Evolutionary conservation across 1,140 invertebrate species (phyloP).

Genomic region (Cardiocondyla obscurior): DNA sequence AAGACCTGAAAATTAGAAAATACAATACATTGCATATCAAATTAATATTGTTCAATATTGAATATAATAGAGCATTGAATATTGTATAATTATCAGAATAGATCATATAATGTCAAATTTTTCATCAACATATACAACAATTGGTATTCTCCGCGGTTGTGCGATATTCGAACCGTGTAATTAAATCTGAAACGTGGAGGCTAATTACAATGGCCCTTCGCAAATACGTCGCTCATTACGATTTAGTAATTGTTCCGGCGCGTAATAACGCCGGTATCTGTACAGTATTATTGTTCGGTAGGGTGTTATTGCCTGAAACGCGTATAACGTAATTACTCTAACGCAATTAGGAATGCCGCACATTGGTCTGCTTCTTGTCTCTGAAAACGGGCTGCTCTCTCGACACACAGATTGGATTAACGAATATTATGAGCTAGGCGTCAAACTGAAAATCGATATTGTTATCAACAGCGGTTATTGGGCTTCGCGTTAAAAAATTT

Average conservation of each 20-base stretch:
- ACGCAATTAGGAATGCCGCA: slow-evolving; percentile 67
- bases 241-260: slow-evolving; percentile 50
- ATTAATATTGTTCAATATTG: no score
- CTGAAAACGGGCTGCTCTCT: slow-evolving; percentile 56
- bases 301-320: slow-evolving; percentile 52
- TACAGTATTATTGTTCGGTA: slow-evolving; percentile 61
- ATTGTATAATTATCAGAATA: neutral
- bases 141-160: neutral
- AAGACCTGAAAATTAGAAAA: neutral
- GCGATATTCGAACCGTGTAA: slow-evolving; percentile 28
- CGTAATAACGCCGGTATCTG: slow-evolving; percentile 55
- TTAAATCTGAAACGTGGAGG: slow-evolving; percentile 40
- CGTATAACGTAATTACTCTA: slow-evolving; percentile 71
- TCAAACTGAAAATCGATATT: slow-evolving; percentile 37
- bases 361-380: slow-evolving; percentile 71
- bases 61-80: no score
- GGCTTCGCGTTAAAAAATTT: neutral
- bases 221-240: slow-evolving; percentile 53
- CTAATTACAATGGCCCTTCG: slow-evolving; percentile 52
- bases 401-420: slow-evolving; percentile 57
- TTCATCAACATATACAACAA: slow-evolving; percentile 22
- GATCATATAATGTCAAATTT: slow-evolving; percentile 16
- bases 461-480: neutral
- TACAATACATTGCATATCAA: neutral
- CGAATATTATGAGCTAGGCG: slow-evolving; percentile 32